Base-by-base conservation (phyloP, 2,113 vertebrate genomes). In the Apaloderma vittatum region DNA sequence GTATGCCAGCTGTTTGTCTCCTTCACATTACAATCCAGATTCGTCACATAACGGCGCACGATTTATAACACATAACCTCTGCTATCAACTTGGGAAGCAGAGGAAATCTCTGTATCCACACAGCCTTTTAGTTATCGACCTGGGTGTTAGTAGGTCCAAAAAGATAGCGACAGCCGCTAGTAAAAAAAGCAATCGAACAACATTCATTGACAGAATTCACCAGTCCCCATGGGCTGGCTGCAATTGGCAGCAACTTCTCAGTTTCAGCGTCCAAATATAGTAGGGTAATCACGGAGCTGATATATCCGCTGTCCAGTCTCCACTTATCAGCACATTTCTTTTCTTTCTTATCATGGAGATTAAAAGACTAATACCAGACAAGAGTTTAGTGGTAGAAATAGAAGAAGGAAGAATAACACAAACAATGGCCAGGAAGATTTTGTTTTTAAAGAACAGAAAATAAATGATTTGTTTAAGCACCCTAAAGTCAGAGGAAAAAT, bases 231-330 rank as follows among this genome's bases (percentile, higher is more conserved):
- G 57, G 93, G 74, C 81, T 12, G 15, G 68, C 46, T 65, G 45
- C 92, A 86, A 93, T 51, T 94, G 87, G 70, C 20, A 62, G 79
- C 70, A 67, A 30, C 88, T 94, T 88, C 87, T 92, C 93, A n/a
- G 79, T 93, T 86, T 93, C 74, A 45, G 15, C 77, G 78, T 86
- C 93, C 83, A 97, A 88, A 96, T 66, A 82, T 19, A 96, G 89
- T 3, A n/a, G n/a, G 78, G 58, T 63, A 84, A 80, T 87, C 77
- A 49, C 43, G 1, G 70, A 57, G 82, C 79, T 86, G 62, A 63
- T 49, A 36, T 22, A 78, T 78, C 71, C 3, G 3, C 49, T 45
- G 52, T 26, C 36, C 76, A 85, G 36, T 40, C 91, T 65, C 82
- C 54, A 34, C 66, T 83, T 88, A 90, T 77, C 96, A 95, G 90